Conservation (phyloP, 2,113 vertebrate species). For the Tapirus terrestris region DNA sequence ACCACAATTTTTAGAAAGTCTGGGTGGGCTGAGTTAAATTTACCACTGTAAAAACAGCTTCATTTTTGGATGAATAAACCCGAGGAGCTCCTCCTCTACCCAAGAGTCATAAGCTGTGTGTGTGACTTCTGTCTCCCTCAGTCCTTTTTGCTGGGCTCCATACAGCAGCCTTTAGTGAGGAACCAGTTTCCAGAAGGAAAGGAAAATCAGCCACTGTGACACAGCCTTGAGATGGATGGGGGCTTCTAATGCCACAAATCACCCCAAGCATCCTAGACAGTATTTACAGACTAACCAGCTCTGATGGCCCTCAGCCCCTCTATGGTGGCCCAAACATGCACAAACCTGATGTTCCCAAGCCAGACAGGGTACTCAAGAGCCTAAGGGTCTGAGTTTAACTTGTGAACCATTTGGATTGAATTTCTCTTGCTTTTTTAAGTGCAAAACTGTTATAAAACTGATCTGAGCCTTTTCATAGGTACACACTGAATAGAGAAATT, state of each 20-base stretch:
- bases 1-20: background rate
- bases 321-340: rapidly evolving
- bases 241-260: rapidly evolving
- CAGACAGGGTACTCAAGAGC: rapidly evolving
- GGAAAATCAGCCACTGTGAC: background rate
- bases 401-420: rapidly evolving
- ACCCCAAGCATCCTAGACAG: rapidly evolving
- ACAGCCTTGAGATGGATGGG: rapidly evolving
- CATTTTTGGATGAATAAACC: background rate
- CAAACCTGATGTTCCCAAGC: background rate
- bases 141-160: background rate
- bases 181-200: background rate
- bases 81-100: rapidly evolving
- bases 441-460: background rate
- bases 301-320: background rate
- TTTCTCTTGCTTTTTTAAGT: background rate
- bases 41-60: background rate
- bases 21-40: background rate
- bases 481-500: background rate
- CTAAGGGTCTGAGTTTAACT: too few species aligned
- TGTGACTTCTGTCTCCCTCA: rapidly evolving
- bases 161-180: background rate
- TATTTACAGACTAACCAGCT: rapidly evolving
- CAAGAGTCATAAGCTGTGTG: rapidly evolving
- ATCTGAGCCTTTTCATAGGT: background rate